These are phyloP conservation scores for Dendroctonus ponderosae DNA, from an alignment of 1,140 invertebrate species.

Conservation along the genomic window DNA sequence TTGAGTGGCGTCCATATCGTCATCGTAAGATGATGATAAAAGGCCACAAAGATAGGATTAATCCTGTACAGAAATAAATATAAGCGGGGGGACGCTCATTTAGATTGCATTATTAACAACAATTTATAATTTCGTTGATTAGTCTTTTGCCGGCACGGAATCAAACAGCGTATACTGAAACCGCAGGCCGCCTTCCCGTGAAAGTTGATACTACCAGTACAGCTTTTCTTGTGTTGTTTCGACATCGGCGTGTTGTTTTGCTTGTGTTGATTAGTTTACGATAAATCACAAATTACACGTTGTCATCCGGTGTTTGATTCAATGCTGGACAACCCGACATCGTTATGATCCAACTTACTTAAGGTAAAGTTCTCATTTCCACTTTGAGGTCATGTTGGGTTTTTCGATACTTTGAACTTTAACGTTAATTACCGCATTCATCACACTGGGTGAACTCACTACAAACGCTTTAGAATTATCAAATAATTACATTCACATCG, in stretches of 20 bases:
- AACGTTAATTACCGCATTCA: too few relatives aligned
- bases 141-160: slow-evolving; percentile 22
- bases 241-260: not conserved
- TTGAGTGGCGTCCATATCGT: too few relatives aligned
- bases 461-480: too few relatives aligned
- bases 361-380: not conserved
- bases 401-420: too few relatives aligned
- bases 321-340: not conserved
- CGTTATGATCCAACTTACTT: not conserved
- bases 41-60: slow-evolving; percentile 19
- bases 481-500: too few relatives aligned
- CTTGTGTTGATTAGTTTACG: not conserved
- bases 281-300: not conserved
- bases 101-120: slow-evolving; percentile 24
- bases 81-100: slow-evolving; percentile 22
- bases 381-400: too few relatives aligned
- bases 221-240: not conserved
- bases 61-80: slow-evolving; percentile 20
- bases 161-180: not conserved
- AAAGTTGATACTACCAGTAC: slow-evolving; percentile 8
- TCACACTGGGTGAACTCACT: too few relatives aligned
- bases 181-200: not conserved
- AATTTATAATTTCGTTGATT: slow-evolving; percentile 23
- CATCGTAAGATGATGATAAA: slow-evolving; percentile 4
- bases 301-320: not conserved